Evolutionary conservation across 30 jellyfish, hydroid and myxozoan genomes (phyloP).

Genomic region (Mastigias papua): DNA sequence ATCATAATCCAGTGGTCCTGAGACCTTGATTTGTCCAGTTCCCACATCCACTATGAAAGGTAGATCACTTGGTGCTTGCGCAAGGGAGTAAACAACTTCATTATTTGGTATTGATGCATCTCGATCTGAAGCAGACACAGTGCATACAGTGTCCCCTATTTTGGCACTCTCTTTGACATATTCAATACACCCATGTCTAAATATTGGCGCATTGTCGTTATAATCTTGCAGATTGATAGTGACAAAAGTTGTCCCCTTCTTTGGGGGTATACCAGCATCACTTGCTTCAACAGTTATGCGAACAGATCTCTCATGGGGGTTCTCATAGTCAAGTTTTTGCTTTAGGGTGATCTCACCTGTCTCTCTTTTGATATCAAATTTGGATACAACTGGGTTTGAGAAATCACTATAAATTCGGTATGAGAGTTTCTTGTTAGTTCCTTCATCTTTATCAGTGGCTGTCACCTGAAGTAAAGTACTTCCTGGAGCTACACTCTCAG

Average conservation of each 20-base stretch:
- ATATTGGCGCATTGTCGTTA: conserved; percentile 91
- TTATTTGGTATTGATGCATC: conserved; percentile 87
- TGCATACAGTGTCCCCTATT: conserved; percentile 58
- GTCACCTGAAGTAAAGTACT: conserved; percentile 44
- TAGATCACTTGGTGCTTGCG: conserved; percentile 42
- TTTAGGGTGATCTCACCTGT: conserved; percentile 76
- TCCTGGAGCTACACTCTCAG: conserved; percentile 69
- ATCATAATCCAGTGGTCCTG: conserved; percentile 72
- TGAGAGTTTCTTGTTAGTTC: conserved; percentile 62
- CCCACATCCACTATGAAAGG: conserved; percentile 78
- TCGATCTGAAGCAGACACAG: conserved; percentile 81
- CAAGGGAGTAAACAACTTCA: conserved; percentile 65
- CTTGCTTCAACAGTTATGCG: conserved; percentile 79
- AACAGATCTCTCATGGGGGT: conserved; percentile 57
- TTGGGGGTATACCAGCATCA: conserved; percentile 76
- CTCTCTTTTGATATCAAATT: conserved; percentile 60
- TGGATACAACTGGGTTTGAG: conserved; percentile 57
- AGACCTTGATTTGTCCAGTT: conserved; percentile 76
- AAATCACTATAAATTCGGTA: conserved; percentile 60
- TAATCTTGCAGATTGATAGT: conserved; percentile 71
- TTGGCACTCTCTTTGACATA: conserved; percentile 70
- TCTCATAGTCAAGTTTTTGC: conserved; percentile 81
- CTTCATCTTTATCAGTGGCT: conserved; percentile 90
- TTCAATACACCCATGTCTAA: conserved; percentile 55
- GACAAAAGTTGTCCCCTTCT: conserved; percentile 70